Evolutionary conservation across 2,888 invertebrate genomes (phyloP), one percentile per base, ranked within the genome.

Genomic region (Smittia aterrima): DNA sequence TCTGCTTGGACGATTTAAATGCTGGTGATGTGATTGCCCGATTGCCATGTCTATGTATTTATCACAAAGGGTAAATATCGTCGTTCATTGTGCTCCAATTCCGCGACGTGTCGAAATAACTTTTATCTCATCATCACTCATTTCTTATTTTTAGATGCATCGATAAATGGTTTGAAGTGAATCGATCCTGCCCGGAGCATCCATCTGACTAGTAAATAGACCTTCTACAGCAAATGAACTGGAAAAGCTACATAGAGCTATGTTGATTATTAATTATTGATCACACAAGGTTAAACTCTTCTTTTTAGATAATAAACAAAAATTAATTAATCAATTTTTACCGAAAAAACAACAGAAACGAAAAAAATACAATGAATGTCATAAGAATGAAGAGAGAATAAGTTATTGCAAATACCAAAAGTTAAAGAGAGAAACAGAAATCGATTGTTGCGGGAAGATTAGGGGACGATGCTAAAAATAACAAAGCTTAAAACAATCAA

Each of bases 161-260:
- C 86, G 98, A 98, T 87, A 92, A 93, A 86, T 98, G 98, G 98
- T 98, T 98, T 86, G 95, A 96, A 85, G 93, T 96, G 83, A 98
- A 98, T 87, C 91, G 98, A 85, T 95, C 95, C 81, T 98, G 98
- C 87, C 98, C 98, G 74, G 98, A 98, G 85, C 98, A 98, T 86
- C 98, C 98, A 79, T 93, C 94, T 80, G 97, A 97, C 87, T 96
- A 89, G 87, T 85, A 82, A 79, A 78, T 78, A 78, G 77, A 77
- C 77, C 78, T 77, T 32, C 4, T 3, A 32, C 32, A 32, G 32
- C 32, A 32, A 32, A 32, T 32, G 58, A 66, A 27, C 22, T 75
- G 68, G 66, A 38, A 24, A 66, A 18, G 6, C 11, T 62, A 38
- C 38, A 22, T 62, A 7, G 20, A 62, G 13, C 20, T 22, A 22